A percentile compares a stretch with the other conserved stretches of the same genome.
Conservation (phyloP, 2,113 vertebrate species). For the Lagopus leucura region DNA sequence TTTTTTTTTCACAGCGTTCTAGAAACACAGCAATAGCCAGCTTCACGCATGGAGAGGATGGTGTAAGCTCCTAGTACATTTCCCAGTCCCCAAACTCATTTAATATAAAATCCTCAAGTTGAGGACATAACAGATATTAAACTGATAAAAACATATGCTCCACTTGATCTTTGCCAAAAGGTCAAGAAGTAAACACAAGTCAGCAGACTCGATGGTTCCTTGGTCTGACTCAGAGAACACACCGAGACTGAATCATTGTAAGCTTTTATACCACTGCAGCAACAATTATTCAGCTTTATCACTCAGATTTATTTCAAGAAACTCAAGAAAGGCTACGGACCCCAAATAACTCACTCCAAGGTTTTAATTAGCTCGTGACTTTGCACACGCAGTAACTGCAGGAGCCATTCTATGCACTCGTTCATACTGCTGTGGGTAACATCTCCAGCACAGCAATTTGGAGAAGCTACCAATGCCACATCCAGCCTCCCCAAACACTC, state of each 20-base stretch:
- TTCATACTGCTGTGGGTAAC: not conserved
- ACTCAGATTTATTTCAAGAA: conserved; percentile 10
- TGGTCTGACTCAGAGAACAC: not conserved
- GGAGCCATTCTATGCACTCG: not conserved
- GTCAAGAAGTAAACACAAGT: conserved; percentile 50
- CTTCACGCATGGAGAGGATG: not conserved
- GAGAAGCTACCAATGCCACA: not conserved
- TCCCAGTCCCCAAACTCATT: conserved; percentile 57
- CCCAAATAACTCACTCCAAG: not conserved
- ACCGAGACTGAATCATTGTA: not conserved
- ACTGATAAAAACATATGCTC: conserved; percentile 55
- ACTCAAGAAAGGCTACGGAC: not conserved
- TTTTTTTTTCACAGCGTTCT: not conserved
- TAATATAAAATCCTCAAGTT: conserved; percentile 36
- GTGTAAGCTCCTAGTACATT: not conserved
- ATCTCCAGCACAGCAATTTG: not conserved
- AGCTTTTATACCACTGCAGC: not conserved
- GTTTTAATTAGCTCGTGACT: not conserved
- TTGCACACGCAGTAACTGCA: not conserved
- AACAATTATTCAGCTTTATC: not conserved
- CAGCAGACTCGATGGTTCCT: not conserved
- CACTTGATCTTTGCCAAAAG: conserved; percentile 52
- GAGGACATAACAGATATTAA: conserved; percentile 59
- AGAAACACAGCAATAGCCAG: not conserved
- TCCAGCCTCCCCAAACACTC: not conserved